These are phyloP conservation scores for Caenorhabditis inopinata DNA, from an alignment of 1,140 invertebrate species.

Conservation along the genomic window DNA sequence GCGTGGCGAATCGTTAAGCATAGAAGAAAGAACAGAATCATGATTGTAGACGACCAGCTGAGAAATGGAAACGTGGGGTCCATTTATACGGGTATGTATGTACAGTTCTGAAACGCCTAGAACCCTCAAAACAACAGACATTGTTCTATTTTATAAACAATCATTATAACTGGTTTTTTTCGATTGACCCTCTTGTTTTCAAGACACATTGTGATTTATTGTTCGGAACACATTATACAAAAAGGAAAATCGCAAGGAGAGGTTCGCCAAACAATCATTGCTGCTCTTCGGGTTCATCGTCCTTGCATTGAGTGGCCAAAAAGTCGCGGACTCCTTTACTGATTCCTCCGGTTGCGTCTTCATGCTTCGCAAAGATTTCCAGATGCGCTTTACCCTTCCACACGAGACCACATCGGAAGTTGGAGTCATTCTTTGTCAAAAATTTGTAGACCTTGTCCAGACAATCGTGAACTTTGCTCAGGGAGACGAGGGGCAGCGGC, in stretches of 20 bases:
- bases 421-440: slow-evolving; percentile 58
- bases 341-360: slow-evolving; percentile 54
- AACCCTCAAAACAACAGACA: slow-evolving; percentile 1
- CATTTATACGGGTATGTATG: slow-evolving; percentile 18
- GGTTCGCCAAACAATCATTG: slow-evolving; percentile 5
- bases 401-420: slow-evolving; percentile 61
- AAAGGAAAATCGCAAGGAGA: slow-evolving; percentile 23
- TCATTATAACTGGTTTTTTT: slow-evolving; percentile 7
- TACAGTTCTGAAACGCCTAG: background rate
- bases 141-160: background rate
- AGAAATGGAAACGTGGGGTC: background rate
- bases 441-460: slow-evolving; percentile 62
- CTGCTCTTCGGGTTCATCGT: slow-evolving; percentile 48
- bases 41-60: background rate
- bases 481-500: slow-evolving; percentile 60
- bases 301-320: slow-evolving; percentile 61
- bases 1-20: background rate
- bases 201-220: background rate
- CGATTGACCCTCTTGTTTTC: background rate
- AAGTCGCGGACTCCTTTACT: slow-evolving; percentile 56
- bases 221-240: slow-evolving; percentile 27
- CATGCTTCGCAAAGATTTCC: slow-evolving; percentile 50
- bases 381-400: slow-evolving; percentile 62
- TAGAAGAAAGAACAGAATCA: background rate
- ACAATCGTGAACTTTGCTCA: slow-evolving; percentile 65